A percentile compares a stretch with the other conserved stretches of the same genome.
Evolutionary conservation across 2,888 invertebrate species (phyloP).

Genomic region (Apamea anceps): DNA sequence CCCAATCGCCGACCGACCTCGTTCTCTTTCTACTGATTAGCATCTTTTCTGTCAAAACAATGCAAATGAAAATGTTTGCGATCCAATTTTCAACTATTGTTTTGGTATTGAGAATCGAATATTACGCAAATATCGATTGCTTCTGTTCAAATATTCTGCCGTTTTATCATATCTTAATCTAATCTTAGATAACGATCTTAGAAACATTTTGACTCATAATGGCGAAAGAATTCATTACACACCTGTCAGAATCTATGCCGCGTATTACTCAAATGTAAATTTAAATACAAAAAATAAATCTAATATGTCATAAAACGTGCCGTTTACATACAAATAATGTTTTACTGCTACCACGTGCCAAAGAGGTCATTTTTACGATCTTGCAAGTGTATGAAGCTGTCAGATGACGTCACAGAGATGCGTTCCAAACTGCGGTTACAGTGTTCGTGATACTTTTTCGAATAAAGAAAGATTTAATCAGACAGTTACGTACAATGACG

Average conservation of each 20-base stretch:
- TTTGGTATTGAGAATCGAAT: slow-evolving; percentile 20
- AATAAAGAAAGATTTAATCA: slow-evolving; percentile 58
- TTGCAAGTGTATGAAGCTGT: slow-evolving; percentile 57
- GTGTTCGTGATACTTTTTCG: slow-evolving; percentile 56
- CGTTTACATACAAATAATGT: slow-evolving; percentile 37
- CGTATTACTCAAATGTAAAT: slow-evolving; percentile 36
- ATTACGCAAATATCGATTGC: slow-evolving; percentile 15
- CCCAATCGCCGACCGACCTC: slow-evolving; percentile 73
- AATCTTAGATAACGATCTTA: background rate
- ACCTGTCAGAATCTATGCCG: slow-evolving; percentile 39
- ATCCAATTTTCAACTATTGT: slow-evolving; percentile 45
- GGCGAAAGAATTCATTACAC: slow-evolving; percentile 26
- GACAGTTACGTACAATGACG: slow-evolving; percentile 56
- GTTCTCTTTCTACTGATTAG: slow-evolving; percentile 74
- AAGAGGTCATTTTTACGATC: slow-evolving; percentile 50
- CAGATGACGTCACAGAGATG: slow-evolving; percentile 56
- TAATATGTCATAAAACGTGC: slow-evolving; percentile 17
- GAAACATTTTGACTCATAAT: slow-evolving; percentile 5
- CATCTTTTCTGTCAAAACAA: slow-evolving; percentile 70
- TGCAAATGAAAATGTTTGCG: slow-evolving; percentile 60
- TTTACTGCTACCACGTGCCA: slow-evolving; percentile 35
- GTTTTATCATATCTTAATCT: slow-evolving; percentile 15
- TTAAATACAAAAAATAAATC: slow-evolving; percentile 36
- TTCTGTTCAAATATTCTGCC: slow-evolving; percentile 3
- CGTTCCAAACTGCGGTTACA: slow-evolving; percentile 48